These are phyloP conservation scores for Hesperia comma DNA, from an alignment of 2,888 invertebrate genomes.

Conservation along the genomic window DNA sequence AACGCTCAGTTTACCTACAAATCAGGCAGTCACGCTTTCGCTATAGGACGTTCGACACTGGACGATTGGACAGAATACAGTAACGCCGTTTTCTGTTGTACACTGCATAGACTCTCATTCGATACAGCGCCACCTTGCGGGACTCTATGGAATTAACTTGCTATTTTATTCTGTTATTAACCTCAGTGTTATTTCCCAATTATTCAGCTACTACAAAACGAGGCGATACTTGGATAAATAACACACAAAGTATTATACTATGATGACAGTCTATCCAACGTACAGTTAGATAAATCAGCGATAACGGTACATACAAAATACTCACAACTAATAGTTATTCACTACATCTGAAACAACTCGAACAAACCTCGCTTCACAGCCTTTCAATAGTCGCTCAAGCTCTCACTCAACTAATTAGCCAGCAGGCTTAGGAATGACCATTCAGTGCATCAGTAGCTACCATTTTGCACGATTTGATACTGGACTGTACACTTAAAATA, in stretches of 20 bases:
- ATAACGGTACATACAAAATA: conserved; percentile 21
- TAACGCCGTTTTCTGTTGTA: conserved; percentile 40
- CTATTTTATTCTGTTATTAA: no score
- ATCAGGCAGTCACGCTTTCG: conserved; percentile 60
- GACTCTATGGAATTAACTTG: no score
- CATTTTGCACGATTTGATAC: conserved; percentile 40
- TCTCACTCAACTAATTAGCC: conserved; percentile 66
- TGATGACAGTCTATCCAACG: neutral
- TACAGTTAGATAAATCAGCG: neutral
- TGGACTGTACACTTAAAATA: conserved; percentile 11
- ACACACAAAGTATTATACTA: neutral
- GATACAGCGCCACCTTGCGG: no score
- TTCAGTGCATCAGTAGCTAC: conserved; percentile 55
- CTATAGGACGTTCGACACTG: conserved; percentile 68
- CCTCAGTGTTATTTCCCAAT: no score
- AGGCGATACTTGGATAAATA: no score
- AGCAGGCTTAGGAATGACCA: conserved; percentile 73
- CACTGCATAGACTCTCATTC: neutral
- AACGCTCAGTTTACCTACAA: conserved; percentile 51
- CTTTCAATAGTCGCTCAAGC: conserved; percentile 78
- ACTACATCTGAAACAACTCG: conserved; percentile 60
- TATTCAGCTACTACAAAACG: no score
- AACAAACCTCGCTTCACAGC: conserved; percentile 78
- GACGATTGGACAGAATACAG: conserved; percentile 66
- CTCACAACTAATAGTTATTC: conserved; percentile 18